Evolutionary conservation across 1,140 invertebrate species (phyloP).

Genomic region (Megathymus violae): DNA sequence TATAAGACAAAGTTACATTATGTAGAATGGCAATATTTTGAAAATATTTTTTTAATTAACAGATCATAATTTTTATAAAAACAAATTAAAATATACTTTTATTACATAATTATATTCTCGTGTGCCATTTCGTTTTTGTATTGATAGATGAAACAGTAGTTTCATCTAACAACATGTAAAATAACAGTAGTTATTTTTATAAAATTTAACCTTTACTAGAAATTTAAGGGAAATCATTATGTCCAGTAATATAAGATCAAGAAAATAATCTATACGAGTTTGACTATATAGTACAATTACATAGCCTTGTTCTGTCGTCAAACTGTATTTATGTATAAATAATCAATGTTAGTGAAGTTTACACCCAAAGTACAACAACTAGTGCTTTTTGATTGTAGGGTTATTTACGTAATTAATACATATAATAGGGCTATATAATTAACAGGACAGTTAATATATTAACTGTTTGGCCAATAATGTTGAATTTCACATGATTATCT

Average conservation of each 20-base stretch:
- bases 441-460: too few relatives aligned
- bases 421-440: too few relatives aligned
- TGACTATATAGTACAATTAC: constrained; percentile 77
- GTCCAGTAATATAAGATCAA: constrained; percentile 54
- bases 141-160: constrained; percentile 47
- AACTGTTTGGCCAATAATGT: constrained; percentile 28
- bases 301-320: constrained; percentile 61
- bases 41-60: constrained; percentile 18
- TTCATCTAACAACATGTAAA: too few relatives aligned
- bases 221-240: constrained; percentile 43
- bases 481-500: background rate
- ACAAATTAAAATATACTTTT: too few relatives aligned
- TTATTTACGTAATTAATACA: too few relatives aligned
- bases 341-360: background rate
- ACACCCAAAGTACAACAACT: constrained; percentile 8
- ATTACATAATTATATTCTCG: constrained; percentile 48
- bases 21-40: constrained; percentile 10
- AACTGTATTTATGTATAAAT: constrained; percentile 7
- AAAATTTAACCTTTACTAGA: constrained; percentile 43
- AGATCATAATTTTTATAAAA: too few relatives aligned
- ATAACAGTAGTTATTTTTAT: constrained; percentile 62
- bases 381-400: constrained; percentile 6
- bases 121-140: constrained; percentile 67
- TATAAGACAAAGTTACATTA: constrained; percentile 19
- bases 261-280: constrained; percentile 33